These are phyloP conservation scores for Pollenia amentaria DNA, from an alignment of 2,888 invertebrate genomes.

Conservation along the genomic window DNA sequence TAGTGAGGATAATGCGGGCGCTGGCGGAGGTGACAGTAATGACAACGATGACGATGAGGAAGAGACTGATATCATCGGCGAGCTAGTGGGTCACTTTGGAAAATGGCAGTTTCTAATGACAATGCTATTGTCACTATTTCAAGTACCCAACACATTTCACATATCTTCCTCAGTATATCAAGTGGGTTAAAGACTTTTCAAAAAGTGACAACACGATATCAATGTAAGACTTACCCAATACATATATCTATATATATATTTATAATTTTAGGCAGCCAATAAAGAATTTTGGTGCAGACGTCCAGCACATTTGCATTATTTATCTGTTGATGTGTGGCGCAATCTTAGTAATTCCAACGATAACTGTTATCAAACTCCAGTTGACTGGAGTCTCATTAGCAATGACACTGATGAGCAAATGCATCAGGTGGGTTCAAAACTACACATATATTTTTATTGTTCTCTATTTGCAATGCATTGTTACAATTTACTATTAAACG, in stretches of 20 bases:
- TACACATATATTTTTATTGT: not conserved
- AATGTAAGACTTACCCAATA: not conserved
- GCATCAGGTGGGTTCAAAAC: constrained; percentile 77
- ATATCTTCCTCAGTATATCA: constrained; percentile 91
- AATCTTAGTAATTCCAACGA: constrained; percentile 88
- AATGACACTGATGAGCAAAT: constrained; percentile 76
- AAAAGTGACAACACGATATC: not conserved
- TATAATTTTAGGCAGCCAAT: constrained; percentile 86
- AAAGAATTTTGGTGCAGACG: constrained; percentile 89
- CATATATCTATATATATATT: not conserved
- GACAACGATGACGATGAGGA: constrained; percentile 81
- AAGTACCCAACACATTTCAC: constrained; percentile 92
- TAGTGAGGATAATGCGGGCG: constrained; percentile 33
- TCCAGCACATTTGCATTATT: constrained; percentile 86
- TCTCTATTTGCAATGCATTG: not conserved
- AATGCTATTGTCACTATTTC: constrained; percentile 90
- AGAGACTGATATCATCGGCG: constrained; percentile 88
- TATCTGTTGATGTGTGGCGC: constrained; percentile 87
- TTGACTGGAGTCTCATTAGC: constrained; percentile 83
- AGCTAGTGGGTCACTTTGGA: constrained; percentile 90
- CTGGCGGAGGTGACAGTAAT: constrained; percentile 87
- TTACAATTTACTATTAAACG: not conserved
- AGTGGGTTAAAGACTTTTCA: constrained; percentile 83
- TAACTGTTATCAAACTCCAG: constrained; percentile 86
- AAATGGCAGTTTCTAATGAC: constrained; percentile 91